Evolutionary conservation across 2,888 invertebrate species (phyloP).

Genomic region (Leptopterna dolabrata): DNA sequence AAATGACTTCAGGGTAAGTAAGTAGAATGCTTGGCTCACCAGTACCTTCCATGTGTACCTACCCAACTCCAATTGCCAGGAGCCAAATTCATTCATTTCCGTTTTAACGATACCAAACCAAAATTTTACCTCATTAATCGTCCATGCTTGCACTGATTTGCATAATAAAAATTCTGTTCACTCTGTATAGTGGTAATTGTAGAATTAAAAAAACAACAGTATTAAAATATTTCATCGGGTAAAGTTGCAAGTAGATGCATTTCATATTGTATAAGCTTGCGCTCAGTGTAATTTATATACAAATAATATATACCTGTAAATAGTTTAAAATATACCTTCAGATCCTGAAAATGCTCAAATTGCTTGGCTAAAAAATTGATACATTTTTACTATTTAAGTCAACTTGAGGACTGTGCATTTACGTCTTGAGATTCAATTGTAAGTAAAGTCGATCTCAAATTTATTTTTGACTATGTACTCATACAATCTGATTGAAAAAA

Average conservation of each 20-base stretch:
- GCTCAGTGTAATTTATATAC: slow-evolving; percentile 52
- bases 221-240: neutral
- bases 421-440: slow-evolving; percentile 46
- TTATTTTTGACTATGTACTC: slow-evolving; percentile 47
- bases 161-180: slow-evolving; percentile 10
- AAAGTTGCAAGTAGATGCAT: slow-evolving; percentile 43
- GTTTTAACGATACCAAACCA: neutral
- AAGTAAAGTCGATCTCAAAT: slow-evolving; percentile 50
- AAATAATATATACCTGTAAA: slow-evolving; percentile 42
- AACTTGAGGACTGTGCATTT: slow-evolving; percentile 59
- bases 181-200: neutral
- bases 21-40: no score
- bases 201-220: neutral
- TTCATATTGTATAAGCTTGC: slow-evolving; percentile 50
- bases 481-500: slow-evolving; percentile 20
- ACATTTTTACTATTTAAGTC: slow-evolving; percentile 53
- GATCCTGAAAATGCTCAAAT: slow-evolving; percentile 61
- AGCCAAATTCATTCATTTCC: no score
- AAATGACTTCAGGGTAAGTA: no score
- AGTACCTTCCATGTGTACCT: no score
- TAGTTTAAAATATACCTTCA: slow-evolving; percentile 54
- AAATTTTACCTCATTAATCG: slow-evolving; percentile 50
- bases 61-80: no score
- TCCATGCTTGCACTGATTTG: slow-evolving; percentile 48
- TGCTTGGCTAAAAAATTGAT: slow-evolving; percentile 59